Evolutionary conservation across 1,140 invertebrate species (phyloP).

Genomic region (Drosophila nikananu): DNA sequence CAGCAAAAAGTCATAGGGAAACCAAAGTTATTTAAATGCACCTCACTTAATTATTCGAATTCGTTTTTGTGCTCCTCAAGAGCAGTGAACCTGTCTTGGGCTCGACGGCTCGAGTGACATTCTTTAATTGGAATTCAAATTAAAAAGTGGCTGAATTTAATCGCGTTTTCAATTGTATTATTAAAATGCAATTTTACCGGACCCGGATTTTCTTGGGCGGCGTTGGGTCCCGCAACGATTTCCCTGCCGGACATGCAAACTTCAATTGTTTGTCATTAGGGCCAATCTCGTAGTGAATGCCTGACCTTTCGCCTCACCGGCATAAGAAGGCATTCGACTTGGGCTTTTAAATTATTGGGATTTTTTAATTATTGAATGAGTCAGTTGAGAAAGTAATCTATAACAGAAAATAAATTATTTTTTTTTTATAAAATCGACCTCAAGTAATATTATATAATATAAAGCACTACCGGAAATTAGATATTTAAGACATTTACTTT

Average conservation of each 20-base stretch:
- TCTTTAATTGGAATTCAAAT: slow-evolving; percentile 58
- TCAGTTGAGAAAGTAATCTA: too few species aligned
- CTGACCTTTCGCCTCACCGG: slow-evolving; percentile 31
- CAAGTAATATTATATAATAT: not conserved
- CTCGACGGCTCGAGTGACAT: slow-evolving; percentile 48
- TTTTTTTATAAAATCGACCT: too few species aligned
- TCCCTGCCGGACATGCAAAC: slow-evolving; percentile 49
- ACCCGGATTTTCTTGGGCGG: slow-evolving; percentile 8
- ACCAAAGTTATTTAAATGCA: slow-evolving; percentile 28
- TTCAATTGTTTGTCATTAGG: slow-evolving; percentile 59
- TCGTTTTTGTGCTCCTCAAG: slow-evolving; percentile 14
- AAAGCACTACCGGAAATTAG: not conserved
- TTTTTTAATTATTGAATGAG: slow-evolving; percentile 9
- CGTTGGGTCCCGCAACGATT: slow-evolving; percentile 17
- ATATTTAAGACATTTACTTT: not conserved
- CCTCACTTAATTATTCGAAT: slow-evolving; percentile 41
- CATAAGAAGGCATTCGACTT: not conserved
- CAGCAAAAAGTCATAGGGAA: slow-evolving; percentile 13
- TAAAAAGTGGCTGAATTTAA: slow-evolving; percentile 39
- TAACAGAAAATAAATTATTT: too few species aligned
- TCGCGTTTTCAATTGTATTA: slow-evolving; percentile 47
- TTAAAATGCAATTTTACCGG: slow-evolving; percentile 55
- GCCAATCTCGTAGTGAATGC: slow-evolving; percentile 32
- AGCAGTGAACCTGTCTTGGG: slow-evolving; percentile 39
- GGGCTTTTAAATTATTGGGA: slow-evolving; percentile 4